These are phyloP conservation scores for Heliocidaris erythrogramma DNA, from an alignment of 35 echinoderm and acorn worm species.

Conservation along the genomic window DNA sequence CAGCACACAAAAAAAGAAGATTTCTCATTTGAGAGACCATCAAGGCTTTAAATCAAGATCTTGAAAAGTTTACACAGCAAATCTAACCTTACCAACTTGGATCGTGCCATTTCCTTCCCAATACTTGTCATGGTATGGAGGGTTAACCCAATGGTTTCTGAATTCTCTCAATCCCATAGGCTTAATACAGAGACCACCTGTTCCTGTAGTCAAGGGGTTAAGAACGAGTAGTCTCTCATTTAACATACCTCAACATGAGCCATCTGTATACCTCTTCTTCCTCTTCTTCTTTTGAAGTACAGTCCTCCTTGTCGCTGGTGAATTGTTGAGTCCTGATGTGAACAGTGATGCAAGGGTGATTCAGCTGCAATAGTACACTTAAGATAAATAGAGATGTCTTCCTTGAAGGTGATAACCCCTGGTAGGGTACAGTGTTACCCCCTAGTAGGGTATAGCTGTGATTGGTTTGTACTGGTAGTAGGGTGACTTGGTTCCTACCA, in stretches of 20 bases:
- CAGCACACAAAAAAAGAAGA: not conserved
- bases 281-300: not conserved
- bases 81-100: not conserved
- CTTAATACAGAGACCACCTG: no score
- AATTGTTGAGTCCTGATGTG: not conserved
- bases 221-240: not conserved
- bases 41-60: not conserved
- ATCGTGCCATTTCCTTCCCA: not conserved
- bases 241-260: not conserved
- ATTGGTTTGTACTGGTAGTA: slow-evolving; percentile 19
- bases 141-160: no score
- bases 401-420: not conserved
- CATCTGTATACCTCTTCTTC: not conserved
- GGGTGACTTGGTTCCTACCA: slow-evolving; percentile 26
- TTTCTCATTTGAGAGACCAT: not conserved
- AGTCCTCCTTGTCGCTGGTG: not conserved
- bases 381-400: not conserved
- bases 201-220: no score
- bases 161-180: no score
- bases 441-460: not conserved
- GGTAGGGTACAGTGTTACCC: not conserved
- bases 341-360: not conserved
- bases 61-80: not conserved
- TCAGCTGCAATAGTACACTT: not conserved
- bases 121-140: not conserved